Conservation (phyloP, 2,113 vertebrate genomes). For the Tamias sibiricus region DNA sequence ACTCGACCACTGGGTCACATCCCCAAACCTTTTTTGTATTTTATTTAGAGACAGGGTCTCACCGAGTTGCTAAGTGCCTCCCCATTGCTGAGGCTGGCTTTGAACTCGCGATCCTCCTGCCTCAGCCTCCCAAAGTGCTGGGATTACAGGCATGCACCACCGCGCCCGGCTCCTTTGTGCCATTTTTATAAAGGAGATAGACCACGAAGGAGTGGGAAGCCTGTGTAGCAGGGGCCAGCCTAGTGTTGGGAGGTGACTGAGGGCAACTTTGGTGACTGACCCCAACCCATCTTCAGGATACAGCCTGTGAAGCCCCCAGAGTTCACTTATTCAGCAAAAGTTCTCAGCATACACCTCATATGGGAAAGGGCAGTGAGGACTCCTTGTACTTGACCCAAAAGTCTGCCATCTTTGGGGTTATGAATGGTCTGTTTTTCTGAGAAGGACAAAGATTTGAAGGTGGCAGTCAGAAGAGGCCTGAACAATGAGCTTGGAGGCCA, state of each 20-base stretch:
- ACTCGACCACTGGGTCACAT: too few species aligned
- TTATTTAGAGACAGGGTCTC: too few species aligned
- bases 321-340: neutral
- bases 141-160: too few species aligned
- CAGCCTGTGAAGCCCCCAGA: neutral
- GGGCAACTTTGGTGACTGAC: neutral
- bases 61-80: too few species aligned
- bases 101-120: too few species aligned
- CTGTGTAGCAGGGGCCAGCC: neutral
- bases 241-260: neutral
- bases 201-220: neutral
- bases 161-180: too few species aligned
- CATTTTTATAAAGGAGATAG: neutral
- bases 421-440: neutral
- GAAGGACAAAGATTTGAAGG: neutral
- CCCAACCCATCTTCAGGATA: neutral
- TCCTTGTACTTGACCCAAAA: neutral
- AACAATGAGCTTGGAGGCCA: neutral
- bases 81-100: too few species aligned
- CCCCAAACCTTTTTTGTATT: too few species aligned
- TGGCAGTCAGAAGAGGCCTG: neutral
- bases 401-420: neutral
- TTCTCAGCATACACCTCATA: neutral
- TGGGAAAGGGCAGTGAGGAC: neutral
- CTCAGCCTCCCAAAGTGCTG: too few species aligned